Evolutionary conservation across 1,140 invertebrate genomes (phyloP), one percentile per base, ranked within the genome.

Genomic region (Aphaenogaster rudis): DNA sequence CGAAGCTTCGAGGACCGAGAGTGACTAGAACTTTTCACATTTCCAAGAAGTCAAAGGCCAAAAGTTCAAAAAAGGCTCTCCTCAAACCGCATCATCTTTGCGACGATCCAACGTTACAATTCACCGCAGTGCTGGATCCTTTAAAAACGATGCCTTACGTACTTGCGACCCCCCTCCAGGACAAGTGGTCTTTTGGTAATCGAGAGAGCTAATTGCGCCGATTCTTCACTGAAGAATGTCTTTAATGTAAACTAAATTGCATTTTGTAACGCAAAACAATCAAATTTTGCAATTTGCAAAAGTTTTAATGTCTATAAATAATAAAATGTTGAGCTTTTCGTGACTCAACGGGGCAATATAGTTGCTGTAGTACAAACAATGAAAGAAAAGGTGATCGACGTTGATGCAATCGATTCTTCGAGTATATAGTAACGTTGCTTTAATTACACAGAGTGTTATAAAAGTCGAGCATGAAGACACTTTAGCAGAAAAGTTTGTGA

Each of bases 81-180:
- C 11, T 6, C 11, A 74, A 84, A 76, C 8, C 39, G 80, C 28
- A 11, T 17, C 63, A 74, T 84, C 67, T 63, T 39, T 59, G 45
- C 42, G 54, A 84, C 71, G 69, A 84, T 63, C 57, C 80, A 74
- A 82, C 67, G 13, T 84, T 84, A 84, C 42, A 84, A 74, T 84
- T 76, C 28, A 74, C 28, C 71, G 69, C 69, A 76, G 80, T 84
- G 80, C 69, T 76, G 33, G 17, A 84, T 84, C 28, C 3, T 61
- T 84, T 50, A 54, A 79, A 78, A 81, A 84, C 33, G 42, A 84
- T 45, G 42, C 33, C 33, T 76, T 28, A 59, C 21, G 11, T 57
- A 54, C 71, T 82, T 71, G 28, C 11, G 21, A 81, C 13, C 4
- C 1, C n/a, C n/a, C 4, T 1, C 28, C 28, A 39, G n/a, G 33